These are phyloP conservation scores for Palloptera scutellata DNA, from an alignment of 2,888 invertebrate genomes.

Conservation along the genomic window DNA sequence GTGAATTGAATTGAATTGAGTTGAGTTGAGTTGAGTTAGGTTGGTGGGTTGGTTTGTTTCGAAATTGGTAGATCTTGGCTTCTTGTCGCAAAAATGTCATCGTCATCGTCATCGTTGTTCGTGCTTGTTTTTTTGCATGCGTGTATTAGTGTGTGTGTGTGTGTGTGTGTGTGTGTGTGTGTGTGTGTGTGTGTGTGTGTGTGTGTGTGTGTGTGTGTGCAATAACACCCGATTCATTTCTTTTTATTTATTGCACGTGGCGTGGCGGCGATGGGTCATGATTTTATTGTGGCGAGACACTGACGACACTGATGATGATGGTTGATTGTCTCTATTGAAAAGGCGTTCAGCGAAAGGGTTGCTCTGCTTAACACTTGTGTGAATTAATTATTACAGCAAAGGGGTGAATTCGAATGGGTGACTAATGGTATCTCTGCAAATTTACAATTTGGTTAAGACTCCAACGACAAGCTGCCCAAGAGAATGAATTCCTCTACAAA, in stretches of 20 bases:
- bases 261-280: constrained; percentile 20
- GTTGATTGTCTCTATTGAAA: no score
- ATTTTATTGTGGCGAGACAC: constrained; percentile 30
- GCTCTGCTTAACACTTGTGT: constrained; percentile 3
- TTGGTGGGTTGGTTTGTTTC: background rate
- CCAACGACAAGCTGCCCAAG: no score
- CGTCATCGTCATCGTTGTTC: background rate
- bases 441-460: no score
- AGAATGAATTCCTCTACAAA: no score
- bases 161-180: background rate
- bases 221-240: background rate
- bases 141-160: constrained; percentile 1
- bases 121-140: background rate
- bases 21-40: background rate
- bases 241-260: constrained; percentile 12
- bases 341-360: constrained; percentile 4
- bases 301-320: constrained; percentile 14
- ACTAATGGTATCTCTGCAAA: no score
- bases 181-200: background rate
- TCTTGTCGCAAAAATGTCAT: constrained; percentile 12
- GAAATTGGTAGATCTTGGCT: background rate
- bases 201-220: background rate
- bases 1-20: constrained; percentile 6
- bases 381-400: background rate
- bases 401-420: no score